phyloP scores from a whole-genome alignment of 1,140 invertebrate genomes.

The Radopholus similis region DNA sequence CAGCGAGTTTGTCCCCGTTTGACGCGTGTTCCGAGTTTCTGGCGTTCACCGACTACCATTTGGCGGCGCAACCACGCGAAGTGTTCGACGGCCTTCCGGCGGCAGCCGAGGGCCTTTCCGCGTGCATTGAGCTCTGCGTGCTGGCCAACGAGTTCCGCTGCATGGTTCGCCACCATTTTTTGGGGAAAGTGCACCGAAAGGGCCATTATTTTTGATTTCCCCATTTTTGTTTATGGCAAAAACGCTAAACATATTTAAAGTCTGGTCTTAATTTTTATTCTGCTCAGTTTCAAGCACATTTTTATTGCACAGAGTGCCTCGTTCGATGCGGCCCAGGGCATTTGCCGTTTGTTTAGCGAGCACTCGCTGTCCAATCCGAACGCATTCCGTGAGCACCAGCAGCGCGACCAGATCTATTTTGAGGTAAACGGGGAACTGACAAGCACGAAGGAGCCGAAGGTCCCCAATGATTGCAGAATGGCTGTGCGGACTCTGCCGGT shows the following conservation, averaged over 20 bases:
- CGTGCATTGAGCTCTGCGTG: conserved; percentile 30
- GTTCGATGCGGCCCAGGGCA: conserved; percentile 16
- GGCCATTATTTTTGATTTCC: background rate
- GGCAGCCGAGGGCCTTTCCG: conserved; percentile 17
- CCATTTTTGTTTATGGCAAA: background rate
- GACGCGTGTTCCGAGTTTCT: conserved; percentile 16
- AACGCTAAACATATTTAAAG: background rate
- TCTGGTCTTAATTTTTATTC: background rate
- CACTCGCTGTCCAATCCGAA: conserved; percentile 19
- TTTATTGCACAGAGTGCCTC: conserved; percentile 23
- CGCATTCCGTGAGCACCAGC: conserved; percentile 15
- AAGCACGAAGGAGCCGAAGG: background rate
- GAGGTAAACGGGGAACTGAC: background rate
- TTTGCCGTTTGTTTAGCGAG: conserved; percentile 16
- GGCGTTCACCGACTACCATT: conserved; percentile 20
- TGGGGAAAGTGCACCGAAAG: background rate
- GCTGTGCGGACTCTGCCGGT: conserved; percentile 1
- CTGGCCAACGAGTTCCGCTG: conserved; percentile 22
- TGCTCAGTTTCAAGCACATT: background rate
- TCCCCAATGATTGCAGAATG: background rate
- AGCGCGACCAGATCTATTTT: conserved; percentile 20
- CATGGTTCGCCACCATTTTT: background rate
- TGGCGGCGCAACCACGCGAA: conserved; percentile 13
- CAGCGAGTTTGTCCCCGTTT: conserved; percentile 17
- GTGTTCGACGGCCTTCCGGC: conserved; percentile 24